A percentile compares a stretch with the other conserved stretches of the same genome.
phyloP scores from a whole-genome alignment of 1,140 invertebrate genomes.

The Temnothorax curvispinosus region DNA sequence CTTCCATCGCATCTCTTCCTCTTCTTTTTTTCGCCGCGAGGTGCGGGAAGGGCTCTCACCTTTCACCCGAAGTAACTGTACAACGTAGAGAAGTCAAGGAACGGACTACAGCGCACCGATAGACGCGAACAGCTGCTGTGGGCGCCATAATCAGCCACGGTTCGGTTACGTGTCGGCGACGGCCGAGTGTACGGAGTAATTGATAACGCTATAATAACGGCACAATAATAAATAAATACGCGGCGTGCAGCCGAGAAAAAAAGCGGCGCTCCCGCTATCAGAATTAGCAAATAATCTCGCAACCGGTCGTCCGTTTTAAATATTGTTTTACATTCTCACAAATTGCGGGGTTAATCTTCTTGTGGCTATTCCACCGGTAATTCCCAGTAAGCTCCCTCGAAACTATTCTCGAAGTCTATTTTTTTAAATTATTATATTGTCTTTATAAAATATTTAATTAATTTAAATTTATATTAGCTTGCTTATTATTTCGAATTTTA shows the following conservation, averaged over 20 bases:
- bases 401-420: neutral
- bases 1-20: neutral
- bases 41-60: constrained; percentile 58
- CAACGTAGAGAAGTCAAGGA: constrained; percentile 63
- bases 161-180: constrained; percentile 32
- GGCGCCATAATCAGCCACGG: constrained; percentile 53
- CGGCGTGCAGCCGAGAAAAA: neutral
- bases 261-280: neutral
- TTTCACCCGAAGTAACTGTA: constrained; percentile 74
- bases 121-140: constrained; percentile 58
- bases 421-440: neutral
- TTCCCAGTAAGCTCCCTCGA: neutral
- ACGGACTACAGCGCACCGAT: constrained; percentile 47
- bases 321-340: neutral
- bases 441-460: constrained; percentile 1
- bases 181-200: neutral
- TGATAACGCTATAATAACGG: constrained; percentile 54
- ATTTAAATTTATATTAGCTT: neutral
- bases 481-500: neutral
- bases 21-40: neutral
- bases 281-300: neutral
- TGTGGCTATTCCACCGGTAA: neutral
- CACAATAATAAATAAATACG: constrained; percentile 5
- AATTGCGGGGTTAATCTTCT: neutral
- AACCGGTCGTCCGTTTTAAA: neutral